These are phyloP conservation scores for Leiothrix lutea DNA, from an alignment of 2,113 vertebrate genomes.

Conservation along the genomic window DNA sequence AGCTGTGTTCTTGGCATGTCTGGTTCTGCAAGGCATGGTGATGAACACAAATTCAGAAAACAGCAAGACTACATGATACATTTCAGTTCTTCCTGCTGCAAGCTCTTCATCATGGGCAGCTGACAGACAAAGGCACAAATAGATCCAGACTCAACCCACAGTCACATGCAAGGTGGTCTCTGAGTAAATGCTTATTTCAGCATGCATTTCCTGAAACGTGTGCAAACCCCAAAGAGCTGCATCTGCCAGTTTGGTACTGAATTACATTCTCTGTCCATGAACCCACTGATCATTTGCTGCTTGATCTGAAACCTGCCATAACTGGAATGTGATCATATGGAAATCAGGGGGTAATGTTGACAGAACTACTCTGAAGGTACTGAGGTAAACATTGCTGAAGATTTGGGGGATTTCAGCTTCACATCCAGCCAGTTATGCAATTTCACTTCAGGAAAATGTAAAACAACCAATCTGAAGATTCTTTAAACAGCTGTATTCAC, in stretches of 20 bases:
- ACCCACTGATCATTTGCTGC: not conserved
- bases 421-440: not conserved
- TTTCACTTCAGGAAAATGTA: not conserved
- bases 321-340: accelerated
- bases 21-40: not conserved
- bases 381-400: not conserved
- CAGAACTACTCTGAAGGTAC: not conserved
- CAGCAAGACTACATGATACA: accelerated
- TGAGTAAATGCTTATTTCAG: not conserved
- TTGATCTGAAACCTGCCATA: not conserved
- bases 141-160: not conserved
- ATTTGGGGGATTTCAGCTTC: not conserved
- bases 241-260: not conserved
- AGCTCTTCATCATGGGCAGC: not conserved
- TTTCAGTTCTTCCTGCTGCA: not conserved
- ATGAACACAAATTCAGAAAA: not conserved
- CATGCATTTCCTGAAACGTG: not conserved
- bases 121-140: not conserved
- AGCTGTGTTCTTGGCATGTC: not conserved
- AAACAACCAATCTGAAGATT: not conserved
- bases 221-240: not conserved
- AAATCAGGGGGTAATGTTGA: not conserved
- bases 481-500: not conserved
- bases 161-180: not conserved
- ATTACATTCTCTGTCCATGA: not conserved